Evolutionary conservation across 2,797 vertebrate genomes (phyloP), one percentile per base, ranked within the genome.

Genomic region (Pyrrhura leucotis): DNA sequence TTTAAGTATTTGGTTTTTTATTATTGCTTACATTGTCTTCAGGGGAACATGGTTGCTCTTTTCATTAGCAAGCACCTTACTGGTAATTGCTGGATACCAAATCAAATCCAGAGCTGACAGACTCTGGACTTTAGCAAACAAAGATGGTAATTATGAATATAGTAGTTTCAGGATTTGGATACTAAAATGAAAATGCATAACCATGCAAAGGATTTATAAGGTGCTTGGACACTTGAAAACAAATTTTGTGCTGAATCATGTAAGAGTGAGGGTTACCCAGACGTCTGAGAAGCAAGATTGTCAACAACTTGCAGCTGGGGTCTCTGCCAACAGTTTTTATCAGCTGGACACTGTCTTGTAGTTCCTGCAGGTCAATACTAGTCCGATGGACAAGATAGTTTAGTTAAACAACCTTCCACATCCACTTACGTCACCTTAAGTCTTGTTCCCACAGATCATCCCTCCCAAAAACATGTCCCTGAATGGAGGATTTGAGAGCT

Each of bases 31-130:
- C 40, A 22, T 21, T 80, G 89, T 84, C 79, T 93, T 93, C 72
- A 76, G 88, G 75, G 66, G 89, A 94, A 54, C 42, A 13, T 19
- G 53, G 35, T 72, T 96, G 50, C 40, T 85, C 75, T 45, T 92
- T 83, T 93, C 61, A 89, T 92, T 85, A 92, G 87, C 79, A 95
- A 93, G 79, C 28, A 80, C 66, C 65, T 71, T 61, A 66, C 66
- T 48, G 25, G 28, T 63, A 85, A 91, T 84, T 85, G 59, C 72
- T 80, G 73, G 29, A 68, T n/a, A 77, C 42, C 66, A 90, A 89
- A 92, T 74, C 51, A 80, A 89, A 78, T 35, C 40, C 84, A 73
- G 78, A 71, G 51, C 73, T 72, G 48, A 61, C 51, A 92, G 44
- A 31, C n/a, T 40, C 29, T 12, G 25, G 4, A 74, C 37, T 63